phyloP scores from a whole-genome alignment of 2,888 invertebrate genomes.

The Ectobius pallidus region DNA sequence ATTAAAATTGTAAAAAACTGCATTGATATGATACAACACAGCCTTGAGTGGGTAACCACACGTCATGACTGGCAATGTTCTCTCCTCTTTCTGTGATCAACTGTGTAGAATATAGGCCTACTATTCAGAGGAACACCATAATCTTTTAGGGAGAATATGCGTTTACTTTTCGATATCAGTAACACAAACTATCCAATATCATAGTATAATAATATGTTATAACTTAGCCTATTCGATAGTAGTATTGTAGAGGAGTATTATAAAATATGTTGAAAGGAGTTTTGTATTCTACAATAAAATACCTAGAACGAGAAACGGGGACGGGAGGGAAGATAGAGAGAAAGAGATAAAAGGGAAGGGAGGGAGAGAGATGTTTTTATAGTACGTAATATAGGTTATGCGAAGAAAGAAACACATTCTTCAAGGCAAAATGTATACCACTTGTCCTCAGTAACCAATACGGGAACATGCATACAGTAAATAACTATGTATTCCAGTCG shows the following conservation, averaged over 20 bases:
- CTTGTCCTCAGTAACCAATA: not conserved
- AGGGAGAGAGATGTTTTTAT: too few relatives aligned
- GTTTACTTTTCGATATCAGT: not conserved
- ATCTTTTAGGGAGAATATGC: too few relatives aligned
- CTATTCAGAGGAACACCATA: too few relatives aligned
- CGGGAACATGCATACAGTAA: not conserved
- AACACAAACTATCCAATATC: not conserved
- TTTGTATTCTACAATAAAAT: not conserved
- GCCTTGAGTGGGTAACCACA: too few relatives aligned
- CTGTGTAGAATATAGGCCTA: too few relatives aligned
- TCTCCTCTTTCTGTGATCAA: too few relatives aligned
- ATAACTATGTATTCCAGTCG: not conserved
- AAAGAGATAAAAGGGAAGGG: too few relatives aligned
- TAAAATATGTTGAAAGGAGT: not conserved
- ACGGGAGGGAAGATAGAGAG: too few relatives aligned
- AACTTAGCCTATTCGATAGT: not conserved
- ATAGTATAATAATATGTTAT: not conserved
- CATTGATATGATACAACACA: too few relatives aligned
- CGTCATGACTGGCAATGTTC: too few relatives aligned
- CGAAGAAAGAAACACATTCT: not conserved
- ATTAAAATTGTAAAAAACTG: too few relatives aligned
- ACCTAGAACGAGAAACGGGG: not conserved
- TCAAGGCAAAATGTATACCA: not conserved
- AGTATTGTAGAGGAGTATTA: not conserved
- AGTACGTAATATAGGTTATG: too few relatives aligned